phyloP scores from a whole-genome alignment of 2,113 vertebrate species.

The Pseudopodoces humilis region DNA sequence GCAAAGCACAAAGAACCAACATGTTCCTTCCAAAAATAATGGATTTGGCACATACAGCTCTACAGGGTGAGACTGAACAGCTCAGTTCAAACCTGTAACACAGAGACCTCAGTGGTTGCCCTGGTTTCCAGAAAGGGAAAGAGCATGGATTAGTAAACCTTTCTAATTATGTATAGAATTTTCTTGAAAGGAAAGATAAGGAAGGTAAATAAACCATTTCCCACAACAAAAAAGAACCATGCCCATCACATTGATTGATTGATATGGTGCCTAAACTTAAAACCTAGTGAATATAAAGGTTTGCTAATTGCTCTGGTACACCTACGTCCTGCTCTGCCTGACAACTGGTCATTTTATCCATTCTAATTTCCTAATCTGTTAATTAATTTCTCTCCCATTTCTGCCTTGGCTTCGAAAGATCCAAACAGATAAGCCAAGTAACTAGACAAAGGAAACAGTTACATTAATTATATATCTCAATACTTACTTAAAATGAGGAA shows the following conservation, averaged over 20 bases:
- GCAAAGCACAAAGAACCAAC: background rate
- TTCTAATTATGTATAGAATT: background rate
- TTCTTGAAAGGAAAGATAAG: background rate
- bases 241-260: background rate
- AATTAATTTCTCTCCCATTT: background rate
- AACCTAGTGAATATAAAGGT: background rate
- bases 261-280: background rate
- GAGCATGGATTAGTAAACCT: background rate
- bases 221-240: background rate
- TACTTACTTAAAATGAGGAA: background rate
- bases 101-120: background rate
- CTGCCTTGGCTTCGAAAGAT: background rate
- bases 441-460: background rate
- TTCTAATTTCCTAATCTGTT: background rate
- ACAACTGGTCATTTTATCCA: background rate
- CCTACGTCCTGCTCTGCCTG: background rate
- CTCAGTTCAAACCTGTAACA: background rate
- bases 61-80: background rate
- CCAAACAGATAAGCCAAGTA: background rate
- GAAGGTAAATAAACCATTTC: background rate
- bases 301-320: background rate
- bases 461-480: background rate
- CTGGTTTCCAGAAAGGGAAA: background rate
- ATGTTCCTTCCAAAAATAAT: background rate
- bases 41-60: background rate